Evolutionary conservation across 2,888 invertebrate species (phyloP), one percentile per base, ranked within the genome.

Genomic region (Drosophila percnosoma): DNA sequence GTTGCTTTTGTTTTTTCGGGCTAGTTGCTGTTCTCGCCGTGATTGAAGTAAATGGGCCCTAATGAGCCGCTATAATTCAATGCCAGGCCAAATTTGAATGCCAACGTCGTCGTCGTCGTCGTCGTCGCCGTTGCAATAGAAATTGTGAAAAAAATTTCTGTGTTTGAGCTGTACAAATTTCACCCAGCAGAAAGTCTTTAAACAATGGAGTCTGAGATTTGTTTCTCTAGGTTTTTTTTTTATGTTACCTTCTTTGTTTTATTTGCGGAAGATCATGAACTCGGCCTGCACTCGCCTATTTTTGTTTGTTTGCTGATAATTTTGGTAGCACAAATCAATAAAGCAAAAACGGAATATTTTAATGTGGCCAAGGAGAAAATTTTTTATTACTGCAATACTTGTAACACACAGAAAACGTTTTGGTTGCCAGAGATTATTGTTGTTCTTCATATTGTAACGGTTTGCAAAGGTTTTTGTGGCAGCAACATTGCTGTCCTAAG

Each of bases 291-390:
- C 40, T 45, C 55, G 34, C 31, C 68, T 67, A 57, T 45, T 54
- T 68, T 51, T 40, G n/a, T 49, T 34, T 86, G 76, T 60, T 78
- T 70, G 48, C 64, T 68, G 82, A 87, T 81, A 79, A 81, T 81
- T 87, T 82, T 85, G 88, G 88, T 88, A 89, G 89, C 89, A 71
- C 78, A 87, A 89, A 88, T 89, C 89, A 88, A 89, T 89, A 84
- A 83, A 73, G 69, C 75, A 85, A 74, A 72, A 75, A 69, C 71
- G 68, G 69, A 67, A 80, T 80, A 76, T 81, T 86, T 77, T 65
- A 79, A 82, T 83, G 79, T 75, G 73, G 71, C 62, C 33, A 71
- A 73, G 64, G 55, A 74, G 70, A 78, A 80, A 80, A 64, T 77
- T 68, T 74, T 45, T 45, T 21, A 21, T 7, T 63, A 77, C 70